Evolutionary conservation across 1,140 invertebrate species (phyloP), one percentile per base, ranked within the genome.

Genomic region (Bombus huntii): DNA sequence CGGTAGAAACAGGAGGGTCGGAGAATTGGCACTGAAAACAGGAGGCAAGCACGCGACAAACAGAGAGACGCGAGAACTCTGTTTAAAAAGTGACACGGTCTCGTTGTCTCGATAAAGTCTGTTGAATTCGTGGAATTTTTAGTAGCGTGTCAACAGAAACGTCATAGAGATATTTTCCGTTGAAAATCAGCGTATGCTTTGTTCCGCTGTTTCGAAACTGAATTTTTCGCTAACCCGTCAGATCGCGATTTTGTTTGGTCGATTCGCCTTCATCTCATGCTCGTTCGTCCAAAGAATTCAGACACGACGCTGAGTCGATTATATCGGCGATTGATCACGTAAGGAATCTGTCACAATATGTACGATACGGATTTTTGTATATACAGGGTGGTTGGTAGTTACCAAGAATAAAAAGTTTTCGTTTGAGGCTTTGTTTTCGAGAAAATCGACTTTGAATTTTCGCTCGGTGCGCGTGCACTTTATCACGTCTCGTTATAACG

Each of bases 71-170:
- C 13, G 53, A 25, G 44, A 59, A 59, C 28, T 59, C 37, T 15
- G 47, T 76, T 76, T 37, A 76, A 76, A 76, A 76, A 59, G 25
- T 34, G 74, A 59, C 25, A 25, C 8, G 42, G 22, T 53, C n/a
- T 47, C 12, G 25, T 59, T 76, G 25, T 57, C 39, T 76, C 74
- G 34, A 25, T 4, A 28, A 59, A n/a, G 47, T 39, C 10, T 18
- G 25, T 39, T 15, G 53, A 53, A 76, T 76, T 37, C 53, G 25
- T 37, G 28, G 53, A 59, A 59, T 59, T 76, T 59, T 76, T 28
- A 39, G 28, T 8, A 10, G 12, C 13, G 12, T 59, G 57, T 13
- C 53, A 25, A 12, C 34, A 22, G 9, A 25, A 74, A 22, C 34
- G 25, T 34, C 5, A 37, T 3, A 28, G 34, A 28, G 25, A 76